These are phyloP conservation scores for Argyrosomus japonicus DNA, from an alignment of 2,113 vertebrate species.

Conservation along the genomic window DNA sequence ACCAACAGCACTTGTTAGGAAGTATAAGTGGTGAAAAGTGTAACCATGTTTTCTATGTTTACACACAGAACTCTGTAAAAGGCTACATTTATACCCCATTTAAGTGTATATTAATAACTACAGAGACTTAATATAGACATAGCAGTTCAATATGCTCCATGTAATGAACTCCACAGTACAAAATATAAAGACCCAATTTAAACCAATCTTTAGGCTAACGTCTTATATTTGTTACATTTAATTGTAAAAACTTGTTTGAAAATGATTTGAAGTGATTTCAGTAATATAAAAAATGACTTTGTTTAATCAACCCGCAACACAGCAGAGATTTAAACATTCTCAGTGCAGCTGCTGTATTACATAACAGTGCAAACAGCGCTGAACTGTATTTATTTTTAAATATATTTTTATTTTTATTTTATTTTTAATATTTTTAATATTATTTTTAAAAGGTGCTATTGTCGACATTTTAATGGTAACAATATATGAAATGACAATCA, in stretches of 20 bases:
- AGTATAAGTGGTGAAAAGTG: slow-evolving; percentile 14
- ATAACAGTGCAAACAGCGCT: neutral
- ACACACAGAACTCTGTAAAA: neutral
- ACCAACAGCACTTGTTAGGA: slow-evolving; percentile 49
- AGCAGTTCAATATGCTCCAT: too few species aligned
- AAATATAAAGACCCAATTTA: neutral
- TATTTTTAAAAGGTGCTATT: too few species aligned
- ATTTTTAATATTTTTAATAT: too few species aligned
- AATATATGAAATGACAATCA: neutral
- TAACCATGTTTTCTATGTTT: slow-evolving; percentile 10
- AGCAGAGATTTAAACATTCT: neutral
- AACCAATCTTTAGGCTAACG: neutral
- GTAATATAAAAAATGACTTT: neutral
- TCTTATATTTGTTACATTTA: neutral
- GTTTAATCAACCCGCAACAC: neutral
- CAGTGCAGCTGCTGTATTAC: neutral
- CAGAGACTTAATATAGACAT: slow-evolving; percentile 16
- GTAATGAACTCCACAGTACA: neutral
- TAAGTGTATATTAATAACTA: neutral
- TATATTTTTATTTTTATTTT: too few species aligned
- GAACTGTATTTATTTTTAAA: too few species aligned
- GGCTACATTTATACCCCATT: neutral
- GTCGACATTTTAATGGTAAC: too few species aligned
- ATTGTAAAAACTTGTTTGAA: neutral
- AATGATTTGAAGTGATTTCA: neutral